phyloP scores from a whole-genome alignment of 2,113 vertebrate genomes.

The Eonycteris spelaea region DNA sequence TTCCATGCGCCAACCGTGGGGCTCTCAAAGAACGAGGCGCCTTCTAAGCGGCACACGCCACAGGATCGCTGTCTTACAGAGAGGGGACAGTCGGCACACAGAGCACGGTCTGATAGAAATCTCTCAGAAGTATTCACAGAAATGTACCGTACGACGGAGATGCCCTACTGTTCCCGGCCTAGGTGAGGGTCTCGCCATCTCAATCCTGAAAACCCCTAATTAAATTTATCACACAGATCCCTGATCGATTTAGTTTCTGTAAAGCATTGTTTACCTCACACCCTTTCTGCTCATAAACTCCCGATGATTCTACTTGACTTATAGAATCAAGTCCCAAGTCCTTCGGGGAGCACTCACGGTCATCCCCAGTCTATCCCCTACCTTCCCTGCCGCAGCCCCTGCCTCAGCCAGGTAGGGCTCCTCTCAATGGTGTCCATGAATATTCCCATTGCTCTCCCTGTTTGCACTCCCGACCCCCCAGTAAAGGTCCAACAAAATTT shows the following conservation, averaged over 20 bases:
- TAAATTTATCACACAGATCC: neutral
- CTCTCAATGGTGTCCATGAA: neutral
- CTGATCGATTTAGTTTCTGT: neutral
- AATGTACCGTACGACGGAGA: neutral
- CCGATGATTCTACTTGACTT: neutral
- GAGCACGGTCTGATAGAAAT: neutral
- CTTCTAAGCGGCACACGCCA: neutral
- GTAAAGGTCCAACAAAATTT: neutral
- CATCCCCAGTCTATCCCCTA: neutral
- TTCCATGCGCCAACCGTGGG: neutral
- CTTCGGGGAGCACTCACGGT: neutral
- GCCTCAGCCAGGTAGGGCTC: neutral
- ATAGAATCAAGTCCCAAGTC: neutral
- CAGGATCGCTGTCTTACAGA: too few relatives aligned
- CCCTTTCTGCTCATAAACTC: neutral
- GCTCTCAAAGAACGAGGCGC: neutral
- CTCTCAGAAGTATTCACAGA: neutral
- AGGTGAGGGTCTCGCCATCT: neutral
- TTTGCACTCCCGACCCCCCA: neutral
- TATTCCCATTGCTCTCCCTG: neutral
- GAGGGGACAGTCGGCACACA: neutral
- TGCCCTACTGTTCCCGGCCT: neutral
- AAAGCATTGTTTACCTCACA: neutral
- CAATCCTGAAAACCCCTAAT: neutral
- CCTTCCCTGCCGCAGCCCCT: neutral